phyloP scores from a whole-genome alignment of 2,888 invertebrate genomes.

The Horisme vitalbata region DNA sequence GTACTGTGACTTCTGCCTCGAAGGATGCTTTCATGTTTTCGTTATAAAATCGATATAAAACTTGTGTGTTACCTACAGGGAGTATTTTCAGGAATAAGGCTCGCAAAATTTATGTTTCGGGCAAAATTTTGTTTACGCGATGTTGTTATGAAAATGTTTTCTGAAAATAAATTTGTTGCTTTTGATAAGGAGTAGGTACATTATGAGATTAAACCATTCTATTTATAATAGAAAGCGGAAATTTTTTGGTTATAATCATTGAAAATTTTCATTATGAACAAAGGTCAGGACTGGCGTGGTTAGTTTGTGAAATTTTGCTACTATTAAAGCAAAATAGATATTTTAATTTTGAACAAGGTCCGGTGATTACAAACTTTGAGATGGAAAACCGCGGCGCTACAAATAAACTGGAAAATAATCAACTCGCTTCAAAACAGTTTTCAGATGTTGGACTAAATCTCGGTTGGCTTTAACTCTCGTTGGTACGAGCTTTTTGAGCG shows the following conservation, averaged over 20 bases:
- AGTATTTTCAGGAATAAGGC: constrained; percentile 32
- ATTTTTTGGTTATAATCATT: constrained; percentile 1
- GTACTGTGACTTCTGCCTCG: constrained; percentile 51
- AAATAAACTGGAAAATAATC: background rate
- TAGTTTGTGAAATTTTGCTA: constrained; percentile 14
- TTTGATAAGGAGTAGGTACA: constrained; percentile 3
- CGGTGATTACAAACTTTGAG: constrained; percentile 17
- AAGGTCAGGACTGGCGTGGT: constrained; percentile 1
- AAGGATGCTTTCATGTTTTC: constrained; percentile 40
- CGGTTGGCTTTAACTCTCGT: too few species aligned
- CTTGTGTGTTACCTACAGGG: constrained; percentile 29
- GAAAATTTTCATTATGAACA: constrained; percentile 1
- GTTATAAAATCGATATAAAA: constrained; percentile 37
- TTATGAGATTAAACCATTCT: constrained; percentile 19
- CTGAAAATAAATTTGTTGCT: constrained; percentile 19
- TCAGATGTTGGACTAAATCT: background rate
- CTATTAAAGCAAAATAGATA: constrained; percentile 10
- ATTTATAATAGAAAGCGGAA: constrained; percentile 3
- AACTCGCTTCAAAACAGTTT: background rate
- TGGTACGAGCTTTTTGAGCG: too few species aligned
- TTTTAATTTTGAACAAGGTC: constrained; percentile 14
- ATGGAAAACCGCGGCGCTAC: constrained; percentile 9
- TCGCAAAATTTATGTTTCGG: constrained; percentile 31
- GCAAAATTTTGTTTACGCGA: constrained; percentile 34
- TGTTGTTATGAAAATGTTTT: constrained; percentile 30